Conservation (phyloP, 2,797 vertebrate species). For the Geotrypetes seraphini region DNA sequence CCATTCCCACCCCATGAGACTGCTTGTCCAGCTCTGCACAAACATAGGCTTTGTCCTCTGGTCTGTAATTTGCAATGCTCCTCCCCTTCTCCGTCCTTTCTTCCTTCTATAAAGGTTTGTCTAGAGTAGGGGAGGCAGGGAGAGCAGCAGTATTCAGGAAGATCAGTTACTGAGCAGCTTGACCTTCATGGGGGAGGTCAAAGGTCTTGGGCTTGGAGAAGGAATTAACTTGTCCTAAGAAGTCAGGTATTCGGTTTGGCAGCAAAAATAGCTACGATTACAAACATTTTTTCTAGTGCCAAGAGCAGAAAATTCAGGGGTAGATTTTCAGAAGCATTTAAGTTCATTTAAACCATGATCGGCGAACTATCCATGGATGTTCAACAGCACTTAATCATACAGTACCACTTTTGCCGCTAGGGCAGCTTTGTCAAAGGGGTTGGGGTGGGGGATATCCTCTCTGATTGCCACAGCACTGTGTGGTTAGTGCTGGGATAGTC, state of each 20-base stretch:
- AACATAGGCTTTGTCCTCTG: background rate
- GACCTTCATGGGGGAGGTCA: slow-evolving; percentile 8
- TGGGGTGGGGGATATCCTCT: no score
- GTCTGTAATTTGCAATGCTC: background rate
- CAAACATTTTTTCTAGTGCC: no score
- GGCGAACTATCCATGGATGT: no score
- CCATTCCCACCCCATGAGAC: background rate
- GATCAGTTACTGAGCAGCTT: background rate
- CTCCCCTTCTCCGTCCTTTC: slow-evolving; percentile 2
- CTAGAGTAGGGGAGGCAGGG: background rate
- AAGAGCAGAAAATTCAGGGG: no score
- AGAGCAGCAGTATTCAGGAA: background rate
- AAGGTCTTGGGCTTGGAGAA: slow-evolving; percentile 7
- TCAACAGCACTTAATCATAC: no score
- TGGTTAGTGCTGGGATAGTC: no score
- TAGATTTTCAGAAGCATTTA: no score
- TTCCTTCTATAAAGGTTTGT: slow-evolving; percentile 1
- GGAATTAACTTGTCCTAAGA: slow-evolving; percentile 1
- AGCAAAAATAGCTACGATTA: no score
- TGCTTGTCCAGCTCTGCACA: background rate
- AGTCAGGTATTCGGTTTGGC: slow-evolving; percentile 5
- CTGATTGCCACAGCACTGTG: no score
- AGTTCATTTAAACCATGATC: no score
- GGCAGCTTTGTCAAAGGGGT: no score
- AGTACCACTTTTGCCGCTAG: no score